Conservation (phyloP, 2,797 vertebrate genomes). For the Microchirus variegatus region DNA sequence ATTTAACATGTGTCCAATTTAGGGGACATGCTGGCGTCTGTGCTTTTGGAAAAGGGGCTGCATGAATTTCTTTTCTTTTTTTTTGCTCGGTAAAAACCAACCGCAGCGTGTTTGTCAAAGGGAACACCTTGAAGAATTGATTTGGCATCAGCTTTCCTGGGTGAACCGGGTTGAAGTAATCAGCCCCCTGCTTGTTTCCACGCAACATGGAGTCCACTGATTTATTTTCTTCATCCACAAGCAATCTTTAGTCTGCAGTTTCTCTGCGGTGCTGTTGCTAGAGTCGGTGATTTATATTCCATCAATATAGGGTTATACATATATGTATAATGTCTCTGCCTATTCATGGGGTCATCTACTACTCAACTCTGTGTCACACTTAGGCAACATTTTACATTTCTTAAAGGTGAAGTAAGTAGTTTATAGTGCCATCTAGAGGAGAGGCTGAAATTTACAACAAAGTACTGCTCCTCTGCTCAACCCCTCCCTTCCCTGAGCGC, state of each 20-base stretch:
- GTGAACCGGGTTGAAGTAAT: conserved; percentile 56
- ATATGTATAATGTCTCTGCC: not conserved
- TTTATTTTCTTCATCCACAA: conserved; percentile 59
- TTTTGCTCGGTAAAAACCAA: conserved; percentile 42
- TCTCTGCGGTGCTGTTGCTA: conserved; percentile 24
- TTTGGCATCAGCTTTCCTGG: conserved; percentile 56
- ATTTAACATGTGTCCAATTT: no score
- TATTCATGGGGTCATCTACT: no score
- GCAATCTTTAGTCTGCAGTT: conserved; percentile 47
- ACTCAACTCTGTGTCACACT: no score
- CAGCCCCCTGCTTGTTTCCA: conserved; percentile 59
- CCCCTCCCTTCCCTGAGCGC: no score
- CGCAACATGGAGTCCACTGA: conserved; percentile 64
- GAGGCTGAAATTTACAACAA: no score
- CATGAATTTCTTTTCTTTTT: conserved; percentile 13
- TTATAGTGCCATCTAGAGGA: no score
- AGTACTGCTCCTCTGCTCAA: no score
- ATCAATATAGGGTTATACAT: conserved; percentile 5
- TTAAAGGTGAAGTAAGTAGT: no score
- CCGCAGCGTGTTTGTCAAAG: conserved; percentile 47
- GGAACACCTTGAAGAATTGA: conserved; percentile 56
- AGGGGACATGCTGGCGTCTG: not conserved
- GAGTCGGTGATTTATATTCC: conserved; percentile 25
- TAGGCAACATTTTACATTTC: no score
- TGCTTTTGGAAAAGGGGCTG: not conserved